Evolutionary conservation across 1,140 invertebrate genomes (phyloP), one percentile per base, ranked within the genome.

Genomic region (Drosophila kikkawai): DNA sequence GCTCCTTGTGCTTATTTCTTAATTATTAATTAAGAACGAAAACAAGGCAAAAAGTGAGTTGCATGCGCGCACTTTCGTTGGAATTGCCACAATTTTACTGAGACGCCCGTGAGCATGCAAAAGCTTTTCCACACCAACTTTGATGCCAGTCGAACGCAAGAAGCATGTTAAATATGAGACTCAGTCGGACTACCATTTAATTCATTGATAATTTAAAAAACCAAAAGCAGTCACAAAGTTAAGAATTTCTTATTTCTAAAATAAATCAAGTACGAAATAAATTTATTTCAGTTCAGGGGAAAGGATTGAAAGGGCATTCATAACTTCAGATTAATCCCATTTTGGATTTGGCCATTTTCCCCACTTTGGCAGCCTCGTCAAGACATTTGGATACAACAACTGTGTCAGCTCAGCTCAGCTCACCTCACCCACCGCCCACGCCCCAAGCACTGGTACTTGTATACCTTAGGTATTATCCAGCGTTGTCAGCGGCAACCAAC

Each of bases 21-120:
- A 87, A 87, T 87, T 87, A 87, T 71, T 87, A 87, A 87, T 87
- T 87, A 87, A 87, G 80, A 88, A 88, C 80, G 84, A 87, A 87
- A 88, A 83, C 84, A 88, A 83, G 84, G 77, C 75, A 79, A 84
- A 87, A 88, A 87, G 80, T 88, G 78, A 88, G 77, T 78, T 78
- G 84, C 73, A 87, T 66, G 67, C 68, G 67, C 76, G 63, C 66
- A 87, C 83, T 87, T 82, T 87, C 67, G 58, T 68, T 61, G 77
- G 64, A 88, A 87, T 88, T 88, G 77, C 84, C 80, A 88, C 84
- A 83, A 88, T 84, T 88, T 83, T 78, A 41, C 53, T 15, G 64
- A 70, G 68, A 75, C 58, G 80, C 84, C 84, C 73, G 61, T 74
- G 66, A 83, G 84, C 84, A 68, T 75, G 55, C 65, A 75, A 57